Conservation (phyloP, 2,888 invertebrate genomes). For the Caenorhabditis sp. region DNA sequence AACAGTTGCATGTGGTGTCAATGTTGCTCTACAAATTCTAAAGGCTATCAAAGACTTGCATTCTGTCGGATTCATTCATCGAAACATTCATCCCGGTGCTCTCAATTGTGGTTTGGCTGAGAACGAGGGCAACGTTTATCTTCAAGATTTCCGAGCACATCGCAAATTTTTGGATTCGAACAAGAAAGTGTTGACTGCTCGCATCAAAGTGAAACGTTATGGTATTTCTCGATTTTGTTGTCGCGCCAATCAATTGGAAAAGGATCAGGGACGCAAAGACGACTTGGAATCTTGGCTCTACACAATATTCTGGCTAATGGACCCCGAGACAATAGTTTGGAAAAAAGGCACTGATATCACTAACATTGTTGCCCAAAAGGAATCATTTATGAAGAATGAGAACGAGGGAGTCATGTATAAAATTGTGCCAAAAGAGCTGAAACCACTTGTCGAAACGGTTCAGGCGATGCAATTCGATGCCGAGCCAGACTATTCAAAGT, state of each 20-base stretch:
- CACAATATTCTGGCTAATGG: conserved; percentile 10
- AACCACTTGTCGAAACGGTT: background rate
- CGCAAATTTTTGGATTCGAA: conserved; percentile 7
- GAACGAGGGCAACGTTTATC: background rate
- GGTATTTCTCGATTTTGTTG: conserved; percentile 1
- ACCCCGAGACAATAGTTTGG: background rate
- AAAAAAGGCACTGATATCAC: background rate
- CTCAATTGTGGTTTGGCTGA: conserved; percentile 4
- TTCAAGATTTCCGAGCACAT: conserved; percentile 6
- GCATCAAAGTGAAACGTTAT: background rate
- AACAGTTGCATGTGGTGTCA: background rate
- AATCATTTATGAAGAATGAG: conserved; percentile 12
- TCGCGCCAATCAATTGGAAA: background rate
- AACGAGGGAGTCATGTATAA: background rate
- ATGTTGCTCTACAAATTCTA: conserved; percentile 1
- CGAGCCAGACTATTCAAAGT: conserved; percentile 7
- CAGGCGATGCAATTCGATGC: background rate
- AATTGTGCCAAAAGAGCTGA: background rate
- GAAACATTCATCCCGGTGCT: conserved; percentile 3
- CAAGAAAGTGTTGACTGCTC: background rate
- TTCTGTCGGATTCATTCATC: conserved; percentile 5
- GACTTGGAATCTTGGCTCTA: conserved; percentile 27
- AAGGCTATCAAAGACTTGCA: conserved; percentile 7
- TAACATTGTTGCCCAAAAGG: background rate
- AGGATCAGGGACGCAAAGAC: conserved; percentile 5